phyloP scores from a whole-genome alignment of 2,888 invertebrate species.

The Torymus auratus region DNA sequence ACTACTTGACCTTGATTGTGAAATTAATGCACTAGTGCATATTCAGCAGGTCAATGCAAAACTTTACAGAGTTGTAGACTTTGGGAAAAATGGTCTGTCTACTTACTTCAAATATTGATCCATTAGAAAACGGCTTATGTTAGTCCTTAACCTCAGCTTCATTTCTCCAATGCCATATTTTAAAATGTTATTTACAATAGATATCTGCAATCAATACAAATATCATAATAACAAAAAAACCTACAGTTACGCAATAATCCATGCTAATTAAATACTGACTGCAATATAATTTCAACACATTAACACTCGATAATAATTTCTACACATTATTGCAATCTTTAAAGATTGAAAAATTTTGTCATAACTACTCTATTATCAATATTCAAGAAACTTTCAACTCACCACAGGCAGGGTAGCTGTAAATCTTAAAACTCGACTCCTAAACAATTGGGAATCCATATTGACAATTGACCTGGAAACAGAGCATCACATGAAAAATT shows the following conservation, averaged over 20 bases:
- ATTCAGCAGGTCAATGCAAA: slow-evolving; percentile 46
- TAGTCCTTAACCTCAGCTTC: slow-evolving; percentile 92
- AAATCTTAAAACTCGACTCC: slow-evolving; percentile 85
- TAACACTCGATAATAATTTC: too few species aligned
- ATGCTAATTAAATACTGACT: not conserved
- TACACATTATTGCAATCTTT: too few species aligned
- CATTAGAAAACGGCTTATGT: slow-evolving; percentile 91
- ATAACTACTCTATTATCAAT: too few species aligned
- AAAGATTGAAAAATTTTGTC: too few species aligned
- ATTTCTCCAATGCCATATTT: slow-evolving; percentile 97
- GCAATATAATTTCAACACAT: not conserved
- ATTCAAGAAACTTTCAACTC: slow-evolving; percentile 71
- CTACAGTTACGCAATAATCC: not conserved
- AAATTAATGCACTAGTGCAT: slow-evolving; percentile 48
- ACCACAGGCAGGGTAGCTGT: slow-evolving; percentile 92
- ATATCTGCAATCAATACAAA: slow-evolving; percentile 82
- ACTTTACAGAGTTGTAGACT: not conserved
- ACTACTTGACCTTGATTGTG: slow-evolving; percentile 36
- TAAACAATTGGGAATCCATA: slow-evolving; percentile 88
- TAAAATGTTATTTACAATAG: slow-evolving; percentile 93
- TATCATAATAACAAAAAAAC: not conserved
- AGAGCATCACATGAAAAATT: slow-evolving; percentile 4
- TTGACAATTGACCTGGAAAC: slow-evolving; percentile 92
- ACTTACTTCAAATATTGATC: slow-evolving; percentile 94
- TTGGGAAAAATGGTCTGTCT: slow-evolving; percentile 22